These are phyloP conservation scores for Elachura formosa DNA, from an alignment of 2,113 vertebrate genomes.

Conservation along the genomic window DNA sequence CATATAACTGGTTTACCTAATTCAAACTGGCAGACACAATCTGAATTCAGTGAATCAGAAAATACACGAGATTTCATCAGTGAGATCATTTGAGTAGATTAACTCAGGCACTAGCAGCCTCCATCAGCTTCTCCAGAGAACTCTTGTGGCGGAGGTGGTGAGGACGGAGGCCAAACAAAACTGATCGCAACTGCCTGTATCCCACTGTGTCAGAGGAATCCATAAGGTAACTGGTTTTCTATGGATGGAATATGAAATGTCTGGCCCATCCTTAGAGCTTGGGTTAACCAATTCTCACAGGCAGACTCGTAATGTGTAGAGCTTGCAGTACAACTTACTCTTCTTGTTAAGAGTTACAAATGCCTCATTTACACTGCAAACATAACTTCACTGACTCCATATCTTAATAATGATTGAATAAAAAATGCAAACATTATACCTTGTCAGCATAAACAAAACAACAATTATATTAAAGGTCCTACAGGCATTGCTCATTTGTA, in stretches of 20 bases:
- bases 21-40: background rate
- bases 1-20: background rate
- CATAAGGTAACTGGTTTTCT: background rate
- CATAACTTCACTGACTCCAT: background rate
- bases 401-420: background rate
- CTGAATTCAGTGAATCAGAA: constrained; percentile 21
- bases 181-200: background rate
- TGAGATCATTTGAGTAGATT: background rate
- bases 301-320: background rate
- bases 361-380: background rate
- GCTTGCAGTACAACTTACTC: background rate
- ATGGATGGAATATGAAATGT: background rate
- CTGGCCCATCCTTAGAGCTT: background rate
- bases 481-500: background rate
- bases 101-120: background rate
- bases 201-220: background rate
- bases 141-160: background rate
- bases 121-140: background rate
- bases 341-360: background rate
- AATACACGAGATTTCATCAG: background rate
- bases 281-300: background rate
- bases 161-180: background rate
- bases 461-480: background rate
- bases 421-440: background rate
- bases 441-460: constrained; percentile 10